Evolutionary conservation across 2,797 vertebrate genomes (phyloP), one percentile per base, ranked within the genome.

Genomic region (Brachyrhaphis roseni): DNA sequence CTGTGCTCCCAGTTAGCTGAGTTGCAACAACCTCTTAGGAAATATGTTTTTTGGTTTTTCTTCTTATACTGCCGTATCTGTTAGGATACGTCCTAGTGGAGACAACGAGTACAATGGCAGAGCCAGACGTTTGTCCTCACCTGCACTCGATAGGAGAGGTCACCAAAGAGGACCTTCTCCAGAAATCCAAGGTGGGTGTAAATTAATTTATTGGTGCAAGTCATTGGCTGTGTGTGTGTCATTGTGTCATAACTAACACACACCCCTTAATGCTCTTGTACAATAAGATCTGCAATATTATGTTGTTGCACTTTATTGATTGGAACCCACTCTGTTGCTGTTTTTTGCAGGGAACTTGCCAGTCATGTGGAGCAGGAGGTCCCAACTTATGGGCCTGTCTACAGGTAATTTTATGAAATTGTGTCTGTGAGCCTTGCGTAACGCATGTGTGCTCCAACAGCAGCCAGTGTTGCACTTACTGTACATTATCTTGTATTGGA

Each of bases 341-440:
- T 43, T 26, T 20, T 15, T 70, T 93, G 59, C 90, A 99, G 98
- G 98, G 98, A 71, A 97, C 97, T 47, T 99, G 98, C 87, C 98
- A 99, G 90, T 98, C 98, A 0, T 99, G 98, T 80, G 97, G 97
- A 70, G 97, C 97, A 3, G 95, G 95, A 46, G 98, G 98, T 81
- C 98, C 98, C 70, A 99, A 99, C 92, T 95, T 99, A 53, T 99
- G 98, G 98, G 98, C 98, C 81, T 99, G 98, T 95, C 96, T 99
- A 78, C 98, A 99, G 97, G 98, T 99, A 94, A 20, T 31, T 18
- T 41, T 28, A 8, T 18, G 28, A 43, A n/a, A 39, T 20, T 34
- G 31, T 34, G 53, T 7, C 70, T 72, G 3, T 62, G 53, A 20
- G n/a, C 15, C 10, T 75, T 55, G 36, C 11, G 20, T 45, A 46